These are phyloP conservation scores for Meriones psammophilus DNA, from an alignment of 2,797 vertebrate species.

Conservation along the genomic window DNA sequence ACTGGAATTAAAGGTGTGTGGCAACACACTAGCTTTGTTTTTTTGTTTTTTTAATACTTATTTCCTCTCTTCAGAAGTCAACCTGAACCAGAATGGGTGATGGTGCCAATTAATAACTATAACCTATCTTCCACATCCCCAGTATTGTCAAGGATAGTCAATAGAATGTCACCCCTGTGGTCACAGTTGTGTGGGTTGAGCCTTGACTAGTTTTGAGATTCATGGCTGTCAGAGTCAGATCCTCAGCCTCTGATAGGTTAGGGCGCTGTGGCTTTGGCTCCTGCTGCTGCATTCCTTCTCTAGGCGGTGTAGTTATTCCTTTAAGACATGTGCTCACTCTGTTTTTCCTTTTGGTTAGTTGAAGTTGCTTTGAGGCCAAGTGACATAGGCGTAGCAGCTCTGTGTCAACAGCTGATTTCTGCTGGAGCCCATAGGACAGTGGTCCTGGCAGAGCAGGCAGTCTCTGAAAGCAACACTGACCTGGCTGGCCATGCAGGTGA, in stretches of 20 bases:
- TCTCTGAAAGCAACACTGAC: neutral
- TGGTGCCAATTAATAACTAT: slow-evolving; percentile 14
- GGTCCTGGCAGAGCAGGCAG: neutral
- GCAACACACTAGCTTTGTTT: neutral
- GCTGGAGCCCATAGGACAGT: neutral
- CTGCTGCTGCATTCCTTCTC: slow-evolving; percentile 72
- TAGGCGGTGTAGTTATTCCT: slow-evolving; percentile 63
- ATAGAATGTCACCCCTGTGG: slow-evolving; percentile 9
- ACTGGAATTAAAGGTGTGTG: neutral
- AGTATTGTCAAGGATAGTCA: neutral
- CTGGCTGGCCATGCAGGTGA: neutral
- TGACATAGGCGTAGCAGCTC: slow-evolving; percentile 40
- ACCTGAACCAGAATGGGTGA: neutral
- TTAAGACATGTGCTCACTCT: slow-evolving; percentile 32
- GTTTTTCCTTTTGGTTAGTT: slow-evolving; percentile 37
- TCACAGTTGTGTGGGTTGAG: slow-evolving; percentile 60
- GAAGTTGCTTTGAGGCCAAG: slow-evolving; percentile 64
- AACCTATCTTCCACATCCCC: neutral
- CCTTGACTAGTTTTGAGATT: slow-evolving; percentile 72
- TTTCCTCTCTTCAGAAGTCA: slow-evolving; percentile 41
- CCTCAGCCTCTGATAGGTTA: slow-evolving; percentile 48
- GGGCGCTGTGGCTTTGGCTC: neutral
- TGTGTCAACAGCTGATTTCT: slow-evolving; percentile 56
- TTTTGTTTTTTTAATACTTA: slow-evolving; percentile 33
- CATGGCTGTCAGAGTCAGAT: slow-evolving; percentile 43